Base-by-base conservation (phyloP, 2,888 invertebrate species). In the Oligia strigilis region DNA sequence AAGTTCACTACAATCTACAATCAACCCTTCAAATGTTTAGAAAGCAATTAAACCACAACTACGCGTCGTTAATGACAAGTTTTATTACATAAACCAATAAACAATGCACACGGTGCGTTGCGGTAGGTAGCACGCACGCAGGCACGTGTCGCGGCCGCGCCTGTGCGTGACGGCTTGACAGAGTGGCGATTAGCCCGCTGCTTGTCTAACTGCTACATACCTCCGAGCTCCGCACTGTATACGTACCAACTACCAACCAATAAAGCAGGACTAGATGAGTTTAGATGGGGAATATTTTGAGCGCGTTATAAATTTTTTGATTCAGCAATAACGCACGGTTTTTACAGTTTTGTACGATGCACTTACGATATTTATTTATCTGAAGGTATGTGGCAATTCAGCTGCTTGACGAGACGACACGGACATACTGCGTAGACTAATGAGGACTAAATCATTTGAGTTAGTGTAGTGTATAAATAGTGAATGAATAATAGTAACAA, bases 111-210 rank as follows among this genome's bases (percentile, higher is more conserved):
- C 76, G 87, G 81, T 79, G 88, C 82, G 86, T 82, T 89, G 88
- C 81, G 91, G 92, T 90, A 89, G 85, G 85, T 90, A 87, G 88
- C 88, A 86, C 86, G 89, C 88, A 87, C 86, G 85, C 80, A 70
- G 79, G 83, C 92, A 92, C 93, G 93, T 91, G 92, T 87, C 89
- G 81, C 69, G 94, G 91, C 85, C 89, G 81, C 82, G 91, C 74
- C 94, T 96, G 95, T 88, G 88, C 83, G 90, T 95, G 96, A 95
- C 95, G 92, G 88, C 88, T 90, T 95, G 95, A 95, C 93, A 92
- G 94, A 95, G 94, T 93, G 93, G 91, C 94, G 96, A 94, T 94
- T 95, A 94, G 95, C 94, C 94, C 92, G 92, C 93, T 93, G 94
- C 93, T 93, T 92, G 91, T 89, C 91, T 84, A 82, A 70, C 72